Evolutionary conservation across 2,797 vertebrate genomes (phyloP), one percentile per base, ranked within the genome.

Genomic region (Nannoperca australis): DNA sequence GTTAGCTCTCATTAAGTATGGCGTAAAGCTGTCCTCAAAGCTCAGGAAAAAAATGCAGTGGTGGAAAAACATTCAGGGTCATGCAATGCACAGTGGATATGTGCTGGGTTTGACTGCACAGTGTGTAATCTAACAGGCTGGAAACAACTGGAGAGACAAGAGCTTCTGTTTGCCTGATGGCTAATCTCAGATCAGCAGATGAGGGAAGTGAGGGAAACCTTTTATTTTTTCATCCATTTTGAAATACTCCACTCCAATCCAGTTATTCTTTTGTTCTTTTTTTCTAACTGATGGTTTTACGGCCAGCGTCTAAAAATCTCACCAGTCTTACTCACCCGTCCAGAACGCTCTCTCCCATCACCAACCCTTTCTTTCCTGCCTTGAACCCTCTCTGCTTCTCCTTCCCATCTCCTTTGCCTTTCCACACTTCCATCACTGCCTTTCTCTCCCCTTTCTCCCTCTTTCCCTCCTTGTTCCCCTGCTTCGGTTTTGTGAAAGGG

Each of bases 351-450:
- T 82, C 62, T 42, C 74, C 78, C 72, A 60, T 72, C 45, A 20
- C n/a, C 64, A 62, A 61, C n/a, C 68, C 76, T 85, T 84, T 79
- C 76, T 79, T 69, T 59, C 65, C 68, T 76, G 61, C 70, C 77
- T 82, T 87, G 58, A 86, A 83, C 82, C 78, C 81, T 82, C 68
- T 51, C 76, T 53, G 20, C 73, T 84, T 73, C 63, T 83, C 68
- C 81, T 54, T 76, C 70, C 77, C 82, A 86, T 90, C 87, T 89
- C 85, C 79, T 91, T 81, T 85, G 88, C 82, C 88, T 91, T 91
- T 91, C 90, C 88, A 88, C 82, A 85, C 87, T 91, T 89, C 85
- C 91, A 84, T 91, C 92, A 87, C 78, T 86, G 56, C 85, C 83
- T 83, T 87, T 85, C 78, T 78, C 82, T 76, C 79, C 65, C 66